Evolutionary conservation across 2,888 invertebrate species (phyloP).

Genomic region (Polydesmus complanatus): DNA sequence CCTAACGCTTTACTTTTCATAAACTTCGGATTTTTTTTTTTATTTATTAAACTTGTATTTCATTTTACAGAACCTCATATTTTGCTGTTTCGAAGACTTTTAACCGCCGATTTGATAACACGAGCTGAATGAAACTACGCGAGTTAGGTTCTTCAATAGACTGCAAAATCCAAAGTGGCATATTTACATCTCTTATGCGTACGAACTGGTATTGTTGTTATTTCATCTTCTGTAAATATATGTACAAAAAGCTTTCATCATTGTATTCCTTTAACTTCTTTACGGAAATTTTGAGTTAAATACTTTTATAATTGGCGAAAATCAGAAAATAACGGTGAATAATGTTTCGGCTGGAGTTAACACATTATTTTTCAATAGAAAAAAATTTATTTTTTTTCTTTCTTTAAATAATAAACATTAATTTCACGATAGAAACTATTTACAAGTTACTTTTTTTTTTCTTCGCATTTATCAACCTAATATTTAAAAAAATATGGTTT

Average conservation of each 20-base stretch:
- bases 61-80: slow-evolving; percentile 70
- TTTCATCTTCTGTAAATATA: neutral
- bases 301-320: neutral
- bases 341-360: neutral
- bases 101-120: neutral
- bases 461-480: no score
- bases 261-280: neutral
- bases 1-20: neutral
- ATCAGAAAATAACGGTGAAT: neutral
- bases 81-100: slow-evolving; percentile 47
- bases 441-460: no score
- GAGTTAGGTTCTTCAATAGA: no score
- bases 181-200: no score
- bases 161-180: no score
- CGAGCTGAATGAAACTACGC: no score
- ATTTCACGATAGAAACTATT: no score
- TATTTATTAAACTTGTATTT: slow-evolving; percentile 16
- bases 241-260: neutral
- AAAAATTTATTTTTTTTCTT: neutral
- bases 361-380: neutral
- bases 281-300: neutral
- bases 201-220: no score
- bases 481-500: no score
- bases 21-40: neutral
- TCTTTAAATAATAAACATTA: no score